Conservation (phyloP, 2,888 invertebrate genomes). For the Hemicrepidius hirtus region DNA sequence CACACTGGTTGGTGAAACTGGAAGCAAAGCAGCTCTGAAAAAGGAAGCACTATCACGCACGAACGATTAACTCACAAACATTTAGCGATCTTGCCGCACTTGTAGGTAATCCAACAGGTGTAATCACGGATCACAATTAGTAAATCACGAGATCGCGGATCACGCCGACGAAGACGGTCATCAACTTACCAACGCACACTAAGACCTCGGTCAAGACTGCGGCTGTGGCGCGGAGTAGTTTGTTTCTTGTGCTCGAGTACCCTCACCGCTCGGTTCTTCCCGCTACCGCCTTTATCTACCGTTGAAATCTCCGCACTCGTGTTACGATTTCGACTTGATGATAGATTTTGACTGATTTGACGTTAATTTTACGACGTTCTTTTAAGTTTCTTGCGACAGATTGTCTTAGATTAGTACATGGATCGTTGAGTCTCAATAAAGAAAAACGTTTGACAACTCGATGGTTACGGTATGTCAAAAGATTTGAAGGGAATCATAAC, state of each 20-base stretch:
- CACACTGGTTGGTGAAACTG: conserved; percentile 19
- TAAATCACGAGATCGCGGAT: conserved; percentile 36
- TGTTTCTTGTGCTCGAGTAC: conserved; percentile 55
- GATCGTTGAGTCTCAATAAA: not conserved
- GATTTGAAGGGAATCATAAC: no score
- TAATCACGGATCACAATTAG: conserved; percentile 39
- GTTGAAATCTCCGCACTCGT: conserved; percentile 62
- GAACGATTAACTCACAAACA: conserved; percentile 13
- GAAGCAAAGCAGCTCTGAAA: not conserved
- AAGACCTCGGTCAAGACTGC: conserved; percentile 65
- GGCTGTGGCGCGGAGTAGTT: conserved; percentile 61
- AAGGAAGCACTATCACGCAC: conserved; percentile 24
- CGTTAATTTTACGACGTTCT: conserved; percentile 42
- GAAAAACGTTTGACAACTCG: not conserved
- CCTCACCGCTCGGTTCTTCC: conserved; percentile 61
- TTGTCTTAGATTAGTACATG: not conserved
- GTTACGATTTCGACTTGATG: conserved; percentile 43
- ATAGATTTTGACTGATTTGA: conserved; percentile 49
- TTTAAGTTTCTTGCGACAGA: conserved; percentile 4
- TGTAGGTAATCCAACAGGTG: conserved; percentile 34
- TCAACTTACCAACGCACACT: conserved; percentile 43
- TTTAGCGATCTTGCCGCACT: conserved; percentile 28
- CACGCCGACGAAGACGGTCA: conserved; percentile 39
- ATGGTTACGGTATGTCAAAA: no score
- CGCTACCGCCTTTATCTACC: conserved; percentile 64